Conservation (phyloP, 2,888 invertebrate species). For the Temnothorax ravouxi region DNA sequence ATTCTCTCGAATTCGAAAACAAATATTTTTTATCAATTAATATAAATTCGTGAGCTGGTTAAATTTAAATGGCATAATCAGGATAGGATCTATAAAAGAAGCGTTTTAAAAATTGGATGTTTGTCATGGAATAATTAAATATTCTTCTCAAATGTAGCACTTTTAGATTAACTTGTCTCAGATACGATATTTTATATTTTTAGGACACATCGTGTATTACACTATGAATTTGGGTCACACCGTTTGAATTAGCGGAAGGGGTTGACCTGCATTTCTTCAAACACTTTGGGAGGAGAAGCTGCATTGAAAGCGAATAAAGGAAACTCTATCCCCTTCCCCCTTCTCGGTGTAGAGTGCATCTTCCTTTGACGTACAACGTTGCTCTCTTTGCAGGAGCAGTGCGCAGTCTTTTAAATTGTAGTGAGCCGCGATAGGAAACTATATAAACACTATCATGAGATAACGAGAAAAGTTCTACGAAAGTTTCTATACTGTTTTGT, state of each 20-base stretch:
- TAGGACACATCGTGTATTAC: constrained; percentile 56
- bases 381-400: constrained; percentile 25
- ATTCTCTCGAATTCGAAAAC: background rate
- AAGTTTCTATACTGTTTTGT: background rate
- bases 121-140: background rate
- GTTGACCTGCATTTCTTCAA: constrained; percentile 71
- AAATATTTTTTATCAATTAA: background rate
- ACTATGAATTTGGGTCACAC: constrained; percentile 68
- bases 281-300: constrained; percentile 58
- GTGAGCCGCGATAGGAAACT: background rate
- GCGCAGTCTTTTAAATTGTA: background rate
- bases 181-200: constrained; percentile 50
- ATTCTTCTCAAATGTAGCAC: background rate
- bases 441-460: background rate
- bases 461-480: background rate
- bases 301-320: constrained; percentile 61
- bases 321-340: constrained; percentile 53
- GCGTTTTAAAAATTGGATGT: background rate
- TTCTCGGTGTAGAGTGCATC: constrained; percentile 46
- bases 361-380: constrained; percentile 62
- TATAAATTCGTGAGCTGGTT: background rate
- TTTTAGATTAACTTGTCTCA: constrained; percentile 1
- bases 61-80: background rate
- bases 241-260: constrained; percentile 64
- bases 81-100: background rate